phyloP scores from a whole-genome alignment of 1,140 invertebrate genomes.

The Maniola jurtina region DNA sequence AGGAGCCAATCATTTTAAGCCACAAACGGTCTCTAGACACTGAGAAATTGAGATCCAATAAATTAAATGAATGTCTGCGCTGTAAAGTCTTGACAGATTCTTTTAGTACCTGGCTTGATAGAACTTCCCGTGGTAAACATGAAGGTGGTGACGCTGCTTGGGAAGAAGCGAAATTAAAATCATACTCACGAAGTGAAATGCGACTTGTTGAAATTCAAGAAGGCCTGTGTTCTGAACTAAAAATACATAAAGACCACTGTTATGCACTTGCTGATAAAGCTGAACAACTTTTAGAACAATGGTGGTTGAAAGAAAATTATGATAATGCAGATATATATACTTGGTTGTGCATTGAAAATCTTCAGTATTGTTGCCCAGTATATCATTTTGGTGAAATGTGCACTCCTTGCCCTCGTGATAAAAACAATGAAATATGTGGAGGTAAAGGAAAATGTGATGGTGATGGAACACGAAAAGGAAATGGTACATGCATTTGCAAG shows the following conservation, averaged over 20 bases:
- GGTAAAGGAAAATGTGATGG: constrained; percentile 97
- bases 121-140: constrained; percentile 94
- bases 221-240: constrained; percentile 83
- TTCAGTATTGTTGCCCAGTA: constrained; percentile 92
- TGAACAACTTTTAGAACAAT: constrained; percentile 91
- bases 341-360: constrained; percentile 91
- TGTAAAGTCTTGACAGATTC: constrained; percentile 64
- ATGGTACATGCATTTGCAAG: constrained; percentile 78
- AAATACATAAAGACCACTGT: constrained; percentile 86
- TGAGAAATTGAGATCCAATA: constrained; percentile 5
- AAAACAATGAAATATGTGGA: constrained; percentile 85
- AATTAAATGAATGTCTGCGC: constrained; percentile 50
- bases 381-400: constrained; percentile 93
- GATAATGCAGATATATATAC: constrained; percentile 82
- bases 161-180: constrained; percentile 95
- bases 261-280: constrained; percentile 90
- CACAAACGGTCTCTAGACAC: neutral
- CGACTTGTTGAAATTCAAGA: constrained; percentile 96
- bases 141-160: constrained; percentile 98
- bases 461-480: constrained; percentile 94
- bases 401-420: constrained; percentile 87
- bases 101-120: constrained; percentile 81
- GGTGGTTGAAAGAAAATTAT: constrained; percentile 91
- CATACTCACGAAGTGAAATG: constrained; percentile 94
- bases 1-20: neutral